Base-by-base conservation (phyloP, 2,113 vertebrate species). In the Forbesichthys papilliferus region DNA sequence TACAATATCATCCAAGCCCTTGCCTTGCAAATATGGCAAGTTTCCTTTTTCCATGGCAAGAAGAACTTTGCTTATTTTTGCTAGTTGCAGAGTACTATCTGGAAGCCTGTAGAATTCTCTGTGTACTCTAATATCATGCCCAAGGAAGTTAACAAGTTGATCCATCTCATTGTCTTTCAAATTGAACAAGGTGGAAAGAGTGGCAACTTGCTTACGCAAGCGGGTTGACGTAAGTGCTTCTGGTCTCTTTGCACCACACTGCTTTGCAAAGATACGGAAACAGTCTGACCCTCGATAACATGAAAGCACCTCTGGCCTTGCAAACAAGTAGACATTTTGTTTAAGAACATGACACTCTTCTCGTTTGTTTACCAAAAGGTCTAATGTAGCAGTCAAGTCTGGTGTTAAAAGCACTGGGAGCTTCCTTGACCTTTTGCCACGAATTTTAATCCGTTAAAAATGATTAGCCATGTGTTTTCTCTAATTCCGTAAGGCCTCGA, bases 21-120 rank as follows among this genome's bases (percentile, higher is more conserved):
- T 79, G 18, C 82, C 69, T 11, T 68, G 69, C 49, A 81, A 60
- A 14, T 84, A 64, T 57, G 75, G 55, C 33, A 79, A 61, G 59
- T 58, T 73, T 57, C 73, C 74, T 64, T 84, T 83, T 42, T 70
- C 74, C 65, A 84, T 78, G 57, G 69, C 68, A 0, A 80, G 69
- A 49, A 80, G 71, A 0, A 77, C 47, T 79, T 79, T 78, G 49
- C 68, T 66, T 0, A 75, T 0, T 75, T 82, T 78, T 68, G n/a
- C 72, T 3, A 79, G 76, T 48, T 82, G 73, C 33, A 70, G 33
- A 11, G 71, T 72, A 57, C 62, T 73, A 11, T 77, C 48, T 67
- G 71, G 77, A 66, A 76, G 71, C 42, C 13, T 3, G 48, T 82
- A 79, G 20, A 69, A 72, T 14, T 83, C 67, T 64, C 73, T 7